Evolutionary conservation across 2,113 vertebrate genomes (phyloP).

Genomic region (Prietella phreatophila): DNA sequence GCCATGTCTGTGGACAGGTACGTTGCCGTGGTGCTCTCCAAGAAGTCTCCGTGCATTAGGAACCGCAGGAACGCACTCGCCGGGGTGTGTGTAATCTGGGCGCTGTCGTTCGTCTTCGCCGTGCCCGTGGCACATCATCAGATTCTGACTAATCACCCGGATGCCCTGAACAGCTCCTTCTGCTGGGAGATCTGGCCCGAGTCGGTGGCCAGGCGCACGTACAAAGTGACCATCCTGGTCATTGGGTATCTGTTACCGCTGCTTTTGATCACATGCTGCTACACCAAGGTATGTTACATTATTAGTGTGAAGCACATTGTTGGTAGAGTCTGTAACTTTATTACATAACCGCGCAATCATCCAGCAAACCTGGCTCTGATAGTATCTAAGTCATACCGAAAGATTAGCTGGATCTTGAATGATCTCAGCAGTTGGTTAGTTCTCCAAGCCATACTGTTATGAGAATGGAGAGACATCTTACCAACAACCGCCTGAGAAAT

Average conservation of each 20-base stretch:
- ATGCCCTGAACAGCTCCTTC: conserved; percentile 81
- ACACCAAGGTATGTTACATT: conserved; percentile 71
- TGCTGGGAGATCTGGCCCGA: conserved; percentile 81
- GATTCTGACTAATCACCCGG: conserved; percentile 65
- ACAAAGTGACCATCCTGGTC: conserved; percentile 75
- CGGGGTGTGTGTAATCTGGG: conserved; percentile 73
- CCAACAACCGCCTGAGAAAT: not conserved
- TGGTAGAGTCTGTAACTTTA: not conserved
- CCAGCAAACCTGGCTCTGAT: not conserved
- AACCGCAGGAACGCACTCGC: conserved; percentile 72
- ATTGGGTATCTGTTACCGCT: conserved; percentile 80
- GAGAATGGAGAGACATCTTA: not conserved
- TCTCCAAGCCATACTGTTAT: not conserved
- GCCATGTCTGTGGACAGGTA: conserved; percentile 85
- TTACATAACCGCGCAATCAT: not conserved
- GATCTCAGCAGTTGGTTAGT: not conserved
- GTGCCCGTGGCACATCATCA: conserved; percentile 79
- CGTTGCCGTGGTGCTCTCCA: conserved; percentile 79
- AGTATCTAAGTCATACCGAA: not conserved
- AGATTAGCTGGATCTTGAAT: not conserved
- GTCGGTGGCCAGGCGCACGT: conserved; percentile 63
- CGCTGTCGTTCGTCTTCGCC: conserved; percentile 73
- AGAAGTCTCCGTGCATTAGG: conserved; percentile 65
- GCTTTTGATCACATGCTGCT: conserved; percentile 83
- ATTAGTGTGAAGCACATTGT: not conserved